Percentiles rank a stretch among this genome's conserved stretches.
Evolutionary conservation across 2,888 invertebrate species (phyloP).

Genomic region (Himalopsyche tibetana): DNA sequence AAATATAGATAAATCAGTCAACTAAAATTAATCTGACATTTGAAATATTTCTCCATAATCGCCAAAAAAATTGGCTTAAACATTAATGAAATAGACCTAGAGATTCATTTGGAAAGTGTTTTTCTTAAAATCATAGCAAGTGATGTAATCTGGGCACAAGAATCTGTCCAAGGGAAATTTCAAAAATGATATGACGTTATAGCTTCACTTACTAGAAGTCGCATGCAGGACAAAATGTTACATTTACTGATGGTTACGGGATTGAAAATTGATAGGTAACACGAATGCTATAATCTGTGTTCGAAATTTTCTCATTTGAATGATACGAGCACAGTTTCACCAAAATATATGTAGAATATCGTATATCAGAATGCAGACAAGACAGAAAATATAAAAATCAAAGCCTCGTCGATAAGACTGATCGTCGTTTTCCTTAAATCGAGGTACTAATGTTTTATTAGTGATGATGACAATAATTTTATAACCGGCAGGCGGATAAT

Average conservation of each 20-base stretch:
- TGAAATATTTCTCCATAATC: slow-evolving; percentile 31
- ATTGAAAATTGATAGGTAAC: background rate
- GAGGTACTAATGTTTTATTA: slow-evolving; percentile 31
- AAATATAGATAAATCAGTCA: slow-evolving; percentile 43
- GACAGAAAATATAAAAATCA: slow-evolving; percentile 8
- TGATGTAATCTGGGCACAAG: background rate
- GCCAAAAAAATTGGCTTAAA: slow-evolving; percentile 24
- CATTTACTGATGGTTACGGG: background rate
- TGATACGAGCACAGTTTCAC: background rate
- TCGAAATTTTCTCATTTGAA: background rate
- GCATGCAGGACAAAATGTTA: background rate
- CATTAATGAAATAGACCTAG: slow-evolving; percentile 42
- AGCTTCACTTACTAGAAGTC: background rate
- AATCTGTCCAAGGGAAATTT: background rate
- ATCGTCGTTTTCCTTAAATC: slow-evolving; percentile 27
- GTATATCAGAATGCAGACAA: background rate
- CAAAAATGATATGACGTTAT: slow-evolving; percentile 7
- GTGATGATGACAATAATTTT: slow-evolving; percentile 39
- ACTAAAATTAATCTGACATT: slow-evolving; percentile 35
- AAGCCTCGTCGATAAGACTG: background rate
- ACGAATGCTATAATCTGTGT: slow-evolving; percentile 6
- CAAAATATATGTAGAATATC: background rate
- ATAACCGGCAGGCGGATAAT: slow-evolving; percentile 34
- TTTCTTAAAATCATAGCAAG: slow-evolving; percentile 3
- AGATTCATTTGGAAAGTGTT: slow-evolving; percentile 40